Evolutionary conservation across 2,113 vertebrate genomes (phyloP).

Genomic region (Amphiprion ocellaris): DNA sequence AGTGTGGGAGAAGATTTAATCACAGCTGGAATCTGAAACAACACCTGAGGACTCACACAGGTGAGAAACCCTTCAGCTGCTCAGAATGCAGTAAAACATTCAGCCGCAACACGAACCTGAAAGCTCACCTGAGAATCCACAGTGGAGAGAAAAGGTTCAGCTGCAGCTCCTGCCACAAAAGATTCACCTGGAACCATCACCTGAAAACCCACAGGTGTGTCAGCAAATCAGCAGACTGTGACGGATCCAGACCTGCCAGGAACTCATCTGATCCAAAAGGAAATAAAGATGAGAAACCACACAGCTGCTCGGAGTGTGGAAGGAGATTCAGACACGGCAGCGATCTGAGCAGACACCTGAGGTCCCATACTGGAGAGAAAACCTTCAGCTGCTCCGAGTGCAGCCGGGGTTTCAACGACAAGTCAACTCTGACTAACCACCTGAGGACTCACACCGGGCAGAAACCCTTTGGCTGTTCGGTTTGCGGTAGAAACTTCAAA

Average conservation of each 20-base stretch:
- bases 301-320: slow-evolving; percentile 12
- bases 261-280: background rate
- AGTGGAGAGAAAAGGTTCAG: slow-evolving; percentile 41
- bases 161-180: slow-evolving; percentile 31
- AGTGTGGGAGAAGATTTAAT: slow-evolving; percentile 15
- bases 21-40: slow-evolving; percentile 18
- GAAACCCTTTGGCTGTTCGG: background rate
- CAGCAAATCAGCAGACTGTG: background rate
- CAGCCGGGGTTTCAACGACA: background rate
- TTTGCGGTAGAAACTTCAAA: background rate
- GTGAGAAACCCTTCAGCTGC: slow-evolving; percentile 28
- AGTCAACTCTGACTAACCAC: slow-evolving; percentile 24
- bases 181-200: slow-evolving; percentile 32
- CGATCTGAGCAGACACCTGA: slow-evolving; percentile 6
- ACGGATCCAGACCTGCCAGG: background rate
- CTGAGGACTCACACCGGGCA: slow-evolving; percentile 16
- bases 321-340: slow-evolving; percentile 24
- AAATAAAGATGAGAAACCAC: background rate
- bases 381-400: slow-evolving; percentile 14
- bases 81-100: slow-evolving; percentile 2
- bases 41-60: background rate
- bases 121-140: slow-evolving; percentile 21
- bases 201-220: slow-evolving; percentile 35
- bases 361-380: slow-evolving; percentile 8
- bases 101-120: no score